These are phyloP conservation scores for Hypercompe scribonia DNA, from an alignment of 2,888 invertebrate genomes.

Conservation along the genomic window DNA sequence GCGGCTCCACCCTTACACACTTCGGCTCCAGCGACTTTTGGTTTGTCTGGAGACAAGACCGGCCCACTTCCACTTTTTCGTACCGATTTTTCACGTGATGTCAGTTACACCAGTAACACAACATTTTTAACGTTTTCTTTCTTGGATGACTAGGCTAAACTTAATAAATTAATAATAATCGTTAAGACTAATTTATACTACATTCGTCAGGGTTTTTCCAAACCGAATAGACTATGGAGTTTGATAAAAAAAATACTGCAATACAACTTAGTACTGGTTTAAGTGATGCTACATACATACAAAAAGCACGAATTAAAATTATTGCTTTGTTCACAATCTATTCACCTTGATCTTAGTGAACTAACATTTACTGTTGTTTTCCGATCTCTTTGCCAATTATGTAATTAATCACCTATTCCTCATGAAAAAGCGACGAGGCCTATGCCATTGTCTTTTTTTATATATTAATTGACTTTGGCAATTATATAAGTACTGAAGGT, in stretches of 20 bases:
- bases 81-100: too few species aligned
- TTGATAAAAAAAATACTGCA: neutral
- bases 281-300: neutral
- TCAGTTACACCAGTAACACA: too few species aligned
- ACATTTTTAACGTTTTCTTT: too few species aligned
- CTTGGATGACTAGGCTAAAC: neutral
- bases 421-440: slow-evolving; percentile 43
- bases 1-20: too few species aligned
- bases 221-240: neutral
- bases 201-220: neutral
- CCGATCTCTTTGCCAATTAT: slow-evolving; percentile 20
- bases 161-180: neutral
- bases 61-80: too few species aligned
- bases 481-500: slow-evolving; percentile 33
- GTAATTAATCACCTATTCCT: slow-evolving; percentile 37
- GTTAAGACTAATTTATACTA: neutral
- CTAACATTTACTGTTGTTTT: slow-evolving; percentile 35
- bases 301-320: neutral
- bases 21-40: neutral
- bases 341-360: slow-evolving; percentile 42
- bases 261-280: neutral
- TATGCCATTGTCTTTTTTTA: slow-evolving; percentile 31
- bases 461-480: slow-evolving; percentile 33
- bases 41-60: too few species aligned
- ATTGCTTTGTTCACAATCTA: slow-evolving; percentile 20